These are phyloP conservation scores for Camponotus floridanus DNA, from an alignment of 1,140 invertebrate species.

Conservation along the genomic window DNA sequence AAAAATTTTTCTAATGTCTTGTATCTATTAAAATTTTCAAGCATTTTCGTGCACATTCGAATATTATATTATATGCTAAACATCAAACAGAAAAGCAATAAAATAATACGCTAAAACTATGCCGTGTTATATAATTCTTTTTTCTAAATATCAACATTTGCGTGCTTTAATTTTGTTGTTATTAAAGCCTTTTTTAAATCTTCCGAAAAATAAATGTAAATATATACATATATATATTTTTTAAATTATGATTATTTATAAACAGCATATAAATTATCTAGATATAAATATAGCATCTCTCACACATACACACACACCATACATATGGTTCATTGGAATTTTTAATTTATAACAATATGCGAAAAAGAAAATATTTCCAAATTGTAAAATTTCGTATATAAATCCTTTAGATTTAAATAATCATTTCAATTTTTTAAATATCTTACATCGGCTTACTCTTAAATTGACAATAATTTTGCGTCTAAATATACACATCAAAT, in stretches of 20 bases:
- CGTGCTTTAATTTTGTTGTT: not conserved
- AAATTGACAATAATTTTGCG: not conserved
- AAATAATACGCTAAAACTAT: not conserved
- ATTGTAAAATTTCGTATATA: conserved; percentile 10
- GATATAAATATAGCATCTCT: too few species aligned
- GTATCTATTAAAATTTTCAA: not conserved
- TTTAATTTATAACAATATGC: not conserved
- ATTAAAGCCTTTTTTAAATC: not conserved
- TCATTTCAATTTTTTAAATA: conserved; percentile 2
- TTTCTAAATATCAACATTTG: not conserved
- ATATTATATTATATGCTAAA: too few species aligned
- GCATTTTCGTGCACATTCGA: conserved; percentile 2
- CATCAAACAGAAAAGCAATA: not conserved
- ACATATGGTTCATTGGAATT: not conserved
- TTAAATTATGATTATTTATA: conserved; percentile 15
- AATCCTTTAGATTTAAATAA: not conserved
- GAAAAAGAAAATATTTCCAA: conserved; percentile 16
- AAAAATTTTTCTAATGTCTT: not conserved
- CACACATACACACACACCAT: too few species aligned
- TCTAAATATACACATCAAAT: not conserved
- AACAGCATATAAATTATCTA: not conserved
- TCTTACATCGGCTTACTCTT: not conserved
- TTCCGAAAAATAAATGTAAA: not conserved
- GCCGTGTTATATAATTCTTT: not conserved
- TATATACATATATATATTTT: not conserved